A percentile compares a stretch with the other conserved stretches of the same genome.
Evolutionary conservation across 2,888 invertebrate genomes (phyloP).

Genomic region (Drosophila gaucha): DNA sequence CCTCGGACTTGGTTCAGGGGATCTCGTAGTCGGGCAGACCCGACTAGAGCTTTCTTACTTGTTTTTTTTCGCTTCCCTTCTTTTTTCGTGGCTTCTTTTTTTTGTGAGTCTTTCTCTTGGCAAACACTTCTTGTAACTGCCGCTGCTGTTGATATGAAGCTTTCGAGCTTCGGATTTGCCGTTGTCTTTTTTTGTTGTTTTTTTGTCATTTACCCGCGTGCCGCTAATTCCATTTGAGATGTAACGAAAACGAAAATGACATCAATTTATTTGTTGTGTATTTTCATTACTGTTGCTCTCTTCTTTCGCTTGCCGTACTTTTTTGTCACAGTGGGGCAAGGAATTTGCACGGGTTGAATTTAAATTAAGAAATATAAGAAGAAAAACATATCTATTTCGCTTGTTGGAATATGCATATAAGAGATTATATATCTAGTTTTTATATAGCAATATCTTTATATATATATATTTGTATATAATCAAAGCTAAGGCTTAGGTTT

Average conservation of each 20-base stretch:
- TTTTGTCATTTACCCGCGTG: conserved; percentile 57
- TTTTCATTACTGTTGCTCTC: conserved; percentile 46
- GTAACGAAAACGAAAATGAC: conserved; percentile 80
- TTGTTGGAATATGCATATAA: neutral
- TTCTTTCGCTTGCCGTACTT: conserved; percentile 1
- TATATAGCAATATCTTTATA: neutral
- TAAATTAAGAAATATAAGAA: neutral
- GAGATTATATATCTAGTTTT: neutral
- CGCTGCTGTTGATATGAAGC: conserved; percentile 57
- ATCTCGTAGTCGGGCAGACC: too few relatives aligned
- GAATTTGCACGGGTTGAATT: conserved; percentile 14
- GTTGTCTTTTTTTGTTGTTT: conserved; percentile 2
- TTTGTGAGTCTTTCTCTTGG: conserved; percentile 15
- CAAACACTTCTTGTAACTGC: conserved; percentile 30
- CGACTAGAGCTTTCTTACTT: too few relatives aligned
- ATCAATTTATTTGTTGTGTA: conserved; percentile 79
- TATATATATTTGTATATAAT: neutral
- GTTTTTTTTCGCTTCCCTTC: conserved; percentile 2
- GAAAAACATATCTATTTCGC: neutral
- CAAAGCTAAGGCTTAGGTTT: too few relatives aligned
- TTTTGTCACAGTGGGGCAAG: neutral
- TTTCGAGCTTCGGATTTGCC: conserved; percentile 51
- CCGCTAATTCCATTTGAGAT: conserved; percentile 80
- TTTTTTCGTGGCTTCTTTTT: neutral
- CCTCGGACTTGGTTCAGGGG: too few relatives aligned